Conservation (phyloP, 2,113 vertebrate genomes). For the Hepsetus odoe region DNA sequence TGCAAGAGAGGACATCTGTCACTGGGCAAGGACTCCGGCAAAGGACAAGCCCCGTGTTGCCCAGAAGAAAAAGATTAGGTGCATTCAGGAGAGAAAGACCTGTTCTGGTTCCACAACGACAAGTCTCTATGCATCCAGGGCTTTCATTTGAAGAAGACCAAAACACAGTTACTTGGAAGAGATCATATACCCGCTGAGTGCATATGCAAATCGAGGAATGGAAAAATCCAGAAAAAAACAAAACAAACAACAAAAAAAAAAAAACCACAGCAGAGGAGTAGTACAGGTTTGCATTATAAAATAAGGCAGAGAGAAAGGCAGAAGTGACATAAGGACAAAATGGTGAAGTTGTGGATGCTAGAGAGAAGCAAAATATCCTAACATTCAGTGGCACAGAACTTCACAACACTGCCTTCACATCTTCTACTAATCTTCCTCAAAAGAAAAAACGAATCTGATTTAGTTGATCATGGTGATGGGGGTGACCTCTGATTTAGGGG, state of each 20-base stretch:
- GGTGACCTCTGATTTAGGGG: no score
- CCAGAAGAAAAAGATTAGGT: constrained; percentile 63
- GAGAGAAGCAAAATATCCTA: background rate
- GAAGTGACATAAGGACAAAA: no score
- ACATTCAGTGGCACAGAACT: background rate
- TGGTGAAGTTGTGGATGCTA: no score
- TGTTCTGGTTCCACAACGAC: constrained; percentile 10
- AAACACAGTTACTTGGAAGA: constrained; percentile 78
- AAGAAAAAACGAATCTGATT: background rate
- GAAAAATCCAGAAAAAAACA: no score
- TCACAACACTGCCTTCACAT: background rate
- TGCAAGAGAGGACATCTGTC: constrained; percentile 66
- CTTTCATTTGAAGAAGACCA: constrained; percentile 35
- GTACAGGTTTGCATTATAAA: no score
- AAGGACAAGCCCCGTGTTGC: constrained; percentile 51
- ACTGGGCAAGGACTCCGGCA: constrained; percentile 47
- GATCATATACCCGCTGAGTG: constrained; percentile 59
- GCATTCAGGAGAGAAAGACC: constrained; percentile 57
- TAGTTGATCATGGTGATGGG: background rate
- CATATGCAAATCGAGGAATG: background rate
- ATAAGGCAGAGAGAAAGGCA: no score
- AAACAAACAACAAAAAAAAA: background rate
- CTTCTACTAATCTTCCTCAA: background rate
- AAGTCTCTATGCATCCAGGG: background rate
- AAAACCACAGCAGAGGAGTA: no score